Conservation (phyloP, 2,113 vertebrate genomes). For the Colius striatus region DNA sequence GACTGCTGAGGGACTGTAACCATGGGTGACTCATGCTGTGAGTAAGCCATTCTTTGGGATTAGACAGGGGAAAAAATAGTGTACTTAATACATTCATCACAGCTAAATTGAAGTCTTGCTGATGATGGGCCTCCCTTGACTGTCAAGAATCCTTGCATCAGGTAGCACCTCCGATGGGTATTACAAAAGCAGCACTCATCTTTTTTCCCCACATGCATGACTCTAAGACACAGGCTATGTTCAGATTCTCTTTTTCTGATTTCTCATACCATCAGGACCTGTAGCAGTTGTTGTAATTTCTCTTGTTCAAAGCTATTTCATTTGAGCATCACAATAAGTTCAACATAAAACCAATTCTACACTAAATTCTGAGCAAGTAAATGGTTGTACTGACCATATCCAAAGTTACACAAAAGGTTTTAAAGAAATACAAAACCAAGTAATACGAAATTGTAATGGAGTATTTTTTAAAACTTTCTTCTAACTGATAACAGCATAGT, state of each 20-base stretch:
- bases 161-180: not conserved
- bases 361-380: not conserved
- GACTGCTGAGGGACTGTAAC: not conserved
- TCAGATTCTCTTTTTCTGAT: not conserved
- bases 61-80: not conserved
- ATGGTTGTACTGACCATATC: not conserved
- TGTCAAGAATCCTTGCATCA: not conserved
- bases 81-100: rapidly evolving
- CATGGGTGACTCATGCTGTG: not conserved
- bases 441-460: not conserved
- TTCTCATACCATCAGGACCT: not conserved
- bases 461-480: not conserved
- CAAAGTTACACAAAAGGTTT: not conserved
- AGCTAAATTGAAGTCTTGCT: not conserved
- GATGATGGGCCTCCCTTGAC: not conserved
- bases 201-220: not conserved
- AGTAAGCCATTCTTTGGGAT: not conserved
- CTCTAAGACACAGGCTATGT: not conserved
- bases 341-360: not conserved
- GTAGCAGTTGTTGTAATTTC: not conserved
- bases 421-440: not conserved
- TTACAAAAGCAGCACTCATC: not conserved
- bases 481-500: not conserved
- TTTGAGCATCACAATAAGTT: not conserved
- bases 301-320: not conserved